These are phyloP conservation scores for Girardinus metallicus DNA, from an alignment of 2,797 vertebrate species.

Conservation along the genomic window DNA sequence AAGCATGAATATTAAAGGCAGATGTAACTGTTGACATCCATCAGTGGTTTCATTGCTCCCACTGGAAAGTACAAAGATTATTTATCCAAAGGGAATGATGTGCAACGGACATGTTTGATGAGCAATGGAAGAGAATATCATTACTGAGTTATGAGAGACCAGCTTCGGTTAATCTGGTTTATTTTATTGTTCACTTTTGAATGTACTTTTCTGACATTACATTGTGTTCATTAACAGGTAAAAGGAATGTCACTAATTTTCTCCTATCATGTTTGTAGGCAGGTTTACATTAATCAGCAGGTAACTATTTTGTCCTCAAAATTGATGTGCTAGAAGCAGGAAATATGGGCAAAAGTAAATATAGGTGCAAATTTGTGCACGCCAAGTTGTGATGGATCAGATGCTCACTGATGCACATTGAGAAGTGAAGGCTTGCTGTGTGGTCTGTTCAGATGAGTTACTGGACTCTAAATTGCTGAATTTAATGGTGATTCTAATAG, in stretches of 20 bases:
- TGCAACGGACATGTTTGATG: not conserved
- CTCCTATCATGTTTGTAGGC: not conserved
- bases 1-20: not conserved
- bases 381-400: not conserved
- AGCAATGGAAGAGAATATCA: not conserved
- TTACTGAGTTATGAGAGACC: not conserved
- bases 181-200: not conserved
- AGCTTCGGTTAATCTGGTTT: not conserved
- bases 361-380: too few species aligned
- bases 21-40: not conserved
- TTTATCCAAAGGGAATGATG: not conserved
- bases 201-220: not conserved
- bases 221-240: not conserved
- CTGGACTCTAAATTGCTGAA: not conserved
- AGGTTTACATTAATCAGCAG: too few species aligned
- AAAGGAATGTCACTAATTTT: not conserved
- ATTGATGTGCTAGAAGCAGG: too few species aligned
- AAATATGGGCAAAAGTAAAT: not conserved
- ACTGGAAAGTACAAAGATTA: not conserved
- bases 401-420: too few species aligned
- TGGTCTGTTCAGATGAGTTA: not conserved
- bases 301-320: too few species aligned
- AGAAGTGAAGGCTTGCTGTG: not conserved
- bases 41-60: not conserved
- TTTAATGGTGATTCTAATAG: not conserved